These are phyloP conservation scores for Chalcosyrphus nemorum DNA, from an alignment of 2,888 invertebrate genomes.

Conservation along the genomic window DNA sequence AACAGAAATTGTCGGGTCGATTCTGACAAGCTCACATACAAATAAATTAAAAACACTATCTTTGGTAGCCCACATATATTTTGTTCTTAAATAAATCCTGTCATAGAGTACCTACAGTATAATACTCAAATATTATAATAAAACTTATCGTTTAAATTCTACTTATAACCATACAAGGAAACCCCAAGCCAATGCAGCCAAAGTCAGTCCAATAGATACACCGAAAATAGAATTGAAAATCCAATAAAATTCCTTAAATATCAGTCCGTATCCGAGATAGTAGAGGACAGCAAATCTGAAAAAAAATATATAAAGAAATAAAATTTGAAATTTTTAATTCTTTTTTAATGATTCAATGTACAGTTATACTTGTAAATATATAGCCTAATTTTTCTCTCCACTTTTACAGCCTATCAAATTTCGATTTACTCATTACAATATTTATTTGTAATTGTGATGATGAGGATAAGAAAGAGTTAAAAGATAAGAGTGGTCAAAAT, in stretches of 20 bases:
- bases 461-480: no score
- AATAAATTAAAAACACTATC: not conserved
- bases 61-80: not conserved
- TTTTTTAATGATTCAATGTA: no score
- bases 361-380: no score
- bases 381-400: no score
- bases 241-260: constrained; percentile 77
- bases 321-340: no score
- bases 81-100: constrained; percentile 3
- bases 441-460: no score
- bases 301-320: constrained; percentile 9
- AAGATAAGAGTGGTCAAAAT: no score
- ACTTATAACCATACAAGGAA: constrained; percentile 80
- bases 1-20: no score
- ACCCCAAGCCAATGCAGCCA: constrained; percentile 78
- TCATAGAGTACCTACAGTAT: constrained; percentile 15
- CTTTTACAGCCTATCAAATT: no score
- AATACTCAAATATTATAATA: constrained; percentile 18
- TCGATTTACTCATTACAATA: no score
- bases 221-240: constrained; percentile 76
- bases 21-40: no score
- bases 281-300: constrained; percentile 79
- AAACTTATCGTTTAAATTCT: constrained; percentile 19
- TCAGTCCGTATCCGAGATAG: constrained; percentile 77
- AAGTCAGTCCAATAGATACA: constrained; percentile 76